Evolutionary conservation across 2,888 invertebrate genomes (phyloP), one percentile per base, ranked within the genome.

Genomic region (Lutraria lutraria): DNA sequence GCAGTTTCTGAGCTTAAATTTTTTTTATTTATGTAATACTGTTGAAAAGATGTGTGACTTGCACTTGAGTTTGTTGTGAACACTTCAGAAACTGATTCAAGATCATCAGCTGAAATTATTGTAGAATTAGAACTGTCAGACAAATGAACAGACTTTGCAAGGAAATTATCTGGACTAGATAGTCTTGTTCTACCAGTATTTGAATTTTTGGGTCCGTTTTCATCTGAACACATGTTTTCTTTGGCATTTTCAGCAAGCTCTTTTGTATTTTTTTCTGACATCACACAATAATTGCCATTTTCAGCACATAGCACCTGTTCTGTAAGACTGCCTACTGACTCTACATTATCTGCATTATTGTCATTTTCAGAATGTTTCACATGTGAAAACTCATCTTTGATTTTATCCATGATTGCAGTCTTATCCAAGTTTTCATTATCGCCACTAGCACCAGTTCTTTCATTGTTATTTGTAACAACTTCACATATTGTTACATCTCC

Each of bases 21-120:
- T 85, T 88, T 72, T 81, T 93, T 93, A 81, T 88, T 92, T 54
- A 88, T 89, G 72, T 93, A 93, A 87, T 93, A 92, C 88, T 92
- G 89, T 83, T 92, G 88, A 82, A 93, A 92, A 63, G 88, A 91
- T 63, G 87, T 86, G 16, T 80, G 85, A 34, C 90, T 89, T n/a
- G 72, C 81, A n/a, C 52, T 81, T 34, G 82, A 43, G 21, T 29
- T 53, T 31, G 89, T 83, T 72, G 80, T 88, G 80, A 90, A 88
- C 81, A 87, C 86, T 56, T 88, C 88, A 25, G 92, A 82, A 54
- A 86, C 80, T 21, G 80, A n/a, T 21, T 89, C 87, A 16, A 85
- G 79, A 19, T 89, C 91, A 60, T 88, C 82, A 85, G 52, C 53
- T n/a, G 86, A 81, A 34, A 60, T 16, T 8, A 43, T 21, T 21